A percentile compares a stretch with the other conserved stretches of the same genome.
phyloP scores from a whole-genome alignment of 2,113 vertebrate genomes.

The Lonchura striata region DNA sequence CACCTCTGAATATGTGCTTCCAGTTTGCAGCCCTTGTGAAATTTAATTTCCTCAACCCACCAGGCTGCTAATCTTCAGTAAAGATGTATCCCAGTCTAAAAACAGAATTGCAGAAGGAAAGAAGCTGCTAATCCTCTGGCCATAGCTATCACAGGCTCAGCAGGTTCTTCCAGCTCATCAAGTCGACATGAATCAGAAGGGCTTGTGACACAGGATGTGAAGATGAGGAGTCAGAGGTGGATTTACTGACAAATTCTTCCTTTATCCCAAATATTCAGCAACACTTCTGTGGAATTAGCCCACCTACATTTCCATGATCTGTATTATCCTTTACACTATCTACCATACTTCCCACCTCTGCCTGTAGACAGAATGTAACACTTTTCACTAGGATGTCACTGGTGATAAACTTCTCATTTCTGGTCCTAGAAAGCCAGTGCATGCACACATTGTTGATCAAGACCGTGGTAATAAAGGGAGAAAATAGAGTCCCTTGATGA shows the following conservation, averaged over 20 bases:
- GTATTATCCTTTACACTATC: not conserved
- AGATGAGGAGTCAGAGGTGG: not conserved
- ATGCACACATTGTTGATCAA: not conserved
- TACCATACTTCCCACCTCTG: not conserved
- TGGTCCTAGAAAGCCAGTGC: not conserved
- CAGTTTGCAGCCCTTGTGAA: conserved; percentile 25
- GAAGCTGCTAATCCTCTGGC: conserved; percentile 45
- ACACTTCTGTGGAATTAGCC: not conserved
- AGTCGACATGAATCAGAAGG: not conserved
- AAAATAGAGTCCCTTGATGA: not conserved
- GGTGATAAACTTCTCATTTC: not conserved
- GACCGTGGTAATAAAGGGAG: not conserved
- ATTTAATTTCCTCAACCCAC: conserved; percentile 44
- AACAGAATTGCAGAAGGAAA: not conserved
- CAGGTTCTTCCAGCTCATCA: conserved; percentile 55
- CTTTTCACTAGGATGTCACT: not conserved
- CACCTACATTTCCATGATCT: not conserved
- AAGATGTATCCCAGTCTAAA: conserved; percentile 21
- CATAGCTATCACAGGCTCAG: conserved; percentile 46
- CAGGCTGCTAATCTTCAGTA: conserved; percentile 36
- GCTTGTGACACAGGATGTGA: not conserved
- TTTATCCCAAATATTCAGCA: not conserved
- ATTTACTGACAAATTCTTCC: not conserved
- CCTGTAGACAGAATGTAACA: not conserved
- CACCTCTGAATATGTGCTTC: conserved; percentile 16